phyloP scores from a whole-genome alignment of 2,113 vertebrate species.

The Elephas maximus region DNA sequence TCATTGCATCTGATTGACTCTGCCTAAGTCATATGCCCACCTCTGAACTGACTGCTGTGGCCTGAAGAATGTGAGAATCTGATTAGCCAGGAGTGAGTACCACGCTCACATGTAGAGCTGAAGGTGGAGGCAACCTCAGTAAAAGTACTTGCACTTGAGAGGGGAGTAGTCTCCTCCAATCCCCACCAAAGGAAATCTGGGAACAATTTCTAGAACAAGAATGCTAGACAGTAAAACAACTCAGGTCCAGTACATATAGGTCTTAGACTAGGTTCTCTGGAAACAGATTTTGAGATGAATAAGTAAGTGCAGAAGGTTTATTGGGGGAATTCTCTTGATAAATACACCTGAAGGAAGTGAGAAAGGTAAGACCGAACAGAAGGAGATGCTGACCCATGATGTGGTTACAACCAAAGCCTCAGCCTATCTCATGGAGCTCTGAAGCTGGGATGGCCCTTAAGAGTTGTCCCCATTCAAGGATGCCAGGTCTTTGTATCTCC shows the following conservation, averaged over 20 bases:
- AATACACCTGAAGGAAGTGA: background rate
- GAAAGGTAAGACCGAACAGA: background rate
- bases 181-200: background rate
- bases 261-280: conserved; percentile 7
- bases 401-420: background rate
- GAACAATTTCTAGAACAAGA: background rate
- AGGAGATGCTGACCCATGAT: background rate
- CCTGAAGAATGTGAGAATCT: background rate
- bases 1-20: background rate
- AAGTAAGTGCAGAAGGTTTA: background rate
- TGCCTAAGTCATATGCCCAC: background rate
- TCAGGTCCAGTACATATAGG: background rate
- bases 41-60: background rate
- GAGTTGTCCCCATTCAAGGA: background rate
- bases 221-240: background rate
- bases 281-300: conserved; percentile 20
- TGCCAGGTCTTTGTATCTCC: background rate
- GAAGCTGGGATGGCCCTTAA: background rate
- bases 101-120: background rate
- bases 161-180: background rate
- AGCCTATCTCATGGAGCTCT: background rate
- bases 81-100: background rate
- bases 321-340: conserved; percentile 31
- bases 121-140: background rate
- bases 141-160: background rate